Conservation (phyloP, 1,140 invertebrate species). For the Drosophila grimshawi region DNA sequence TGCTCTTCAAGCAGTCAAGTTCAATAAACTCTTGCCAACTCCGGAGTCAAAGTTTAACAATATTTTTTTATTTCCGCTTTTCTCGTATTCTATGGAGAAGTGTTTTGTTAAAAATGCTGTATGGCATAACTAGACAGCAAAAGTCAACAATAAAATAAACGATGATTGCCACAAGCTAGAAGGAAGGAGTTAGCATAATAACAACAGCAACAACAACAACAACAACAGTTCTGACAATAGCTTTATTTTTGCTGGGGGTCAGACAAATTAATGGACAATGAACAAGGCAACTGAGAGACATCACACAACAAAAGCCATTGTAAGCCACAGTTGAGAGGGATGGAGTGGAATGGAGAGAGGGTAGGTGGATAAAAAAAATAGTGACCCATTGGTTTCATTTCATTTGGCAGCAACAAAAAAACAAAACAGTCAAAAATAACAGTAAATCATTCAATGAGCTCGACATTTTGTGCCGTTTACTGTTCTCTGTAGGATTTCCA, state of each 20-base stretch:
- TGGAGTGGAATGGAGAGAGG: neutral
- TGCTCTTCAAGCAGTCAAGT: conserved; percentile 42
- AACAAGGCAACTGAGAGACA: conserved; percentile 25
- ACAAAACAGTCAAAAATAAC: neutral
- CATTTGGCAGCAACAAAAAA: conserved; percentile 69
- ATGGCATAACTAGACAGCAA: conserved; percentile 61
- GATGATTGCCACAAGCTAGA: conserved; percentile 12
- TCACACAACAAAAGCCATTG: conserved; percentile 15
- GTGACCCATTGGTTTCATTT: conserved; percentile 63
- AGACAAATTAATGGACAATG: conserved; percentile 69
- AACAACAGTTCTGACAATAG: neutral
- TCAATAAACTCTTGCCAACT: conserved; percentile 64
- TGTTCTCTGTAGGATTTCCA: conserved; percentile 14
- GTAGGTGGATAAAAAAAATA: neutral
- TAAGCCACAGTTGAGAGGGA: neutral
- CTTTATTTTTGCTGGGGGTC: conserved; percentile 54
- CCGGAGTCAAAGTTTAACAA: conserved; percentile 44
- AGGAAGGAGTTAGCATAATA: conserved; percentile 29
- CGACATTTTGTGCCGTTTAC: conserved; percentile 48
- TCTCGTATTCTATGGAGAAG: conserved; percentile 34
- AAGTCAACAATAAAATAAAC: conserved; percentile 42
- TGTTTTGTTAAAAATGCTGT: conserved; percentile 24
- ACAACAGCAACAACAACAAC: conserved; percentile 36
- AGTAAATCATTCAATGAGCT: conserved; percentile 63
- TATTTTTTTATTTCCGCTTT: conserved; percentile 63